Evolutionary conservation across 2,888 invertebrate species (phyloP), one percentile per base, ranked within the genome.

Genomic region (Pseudococcus viburni): DNA sequence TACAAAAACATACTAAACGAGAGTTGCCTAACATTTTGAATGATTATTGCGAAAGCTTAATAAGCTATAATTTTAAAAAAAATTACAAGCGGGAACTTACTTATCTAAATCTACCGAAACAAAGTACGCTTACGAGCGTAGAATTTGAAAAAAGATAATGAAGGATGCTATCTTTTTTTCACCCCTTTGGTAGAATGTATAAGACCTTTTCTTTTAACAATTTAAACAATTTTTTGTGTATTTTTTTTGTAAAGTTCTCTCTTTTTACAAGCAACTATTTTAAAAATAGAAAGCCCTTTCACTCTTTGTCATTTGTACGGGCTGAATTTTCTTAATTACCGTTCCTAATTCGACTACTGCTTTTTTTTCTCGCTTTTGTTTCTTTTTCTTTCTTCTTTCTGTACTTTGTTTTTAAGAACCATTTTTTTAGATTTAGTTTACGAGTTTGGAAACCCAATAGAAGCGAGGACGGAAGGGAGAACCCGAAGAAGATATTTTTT

Each of bases 321-420:
- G 73, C 73, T 73, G 73, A 73, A 73, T 73, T 73, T 73, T 73
- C 73, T 73, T 73, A 73, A 73, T 73, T 73, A 73, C 39, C 73
- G 73, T 73, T 73, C 73, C 73, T 73, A 73, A 73, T 73, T 73
- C 73, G 39, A 73, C 73, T 73, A 17, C 73, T 73, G 64, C 19
- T 59, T 59, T 73, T 73, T 73, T 73, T 33, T 73, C 73, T 73
- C 33, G 26, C 33, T 33, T 73, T 33, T 73, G 33, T 73, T 73
- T 33, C 33, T 12, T 73, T 73, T 73, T 73, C 33, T 73, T 73
- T 64, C 12, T 64, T 64, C 22, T 64, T 7, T 64, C n/a, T 22
- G 64, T 64, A 64, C 64, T 64, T 73, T 33, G 73, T 73, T 73
- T 73, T 73, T 33, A 73, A 73, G 39, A 73, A 33, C 73, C 73